Conservation (phyloP, 1,140 invertebrate genomes). For the Platyura marginata region DNA sequence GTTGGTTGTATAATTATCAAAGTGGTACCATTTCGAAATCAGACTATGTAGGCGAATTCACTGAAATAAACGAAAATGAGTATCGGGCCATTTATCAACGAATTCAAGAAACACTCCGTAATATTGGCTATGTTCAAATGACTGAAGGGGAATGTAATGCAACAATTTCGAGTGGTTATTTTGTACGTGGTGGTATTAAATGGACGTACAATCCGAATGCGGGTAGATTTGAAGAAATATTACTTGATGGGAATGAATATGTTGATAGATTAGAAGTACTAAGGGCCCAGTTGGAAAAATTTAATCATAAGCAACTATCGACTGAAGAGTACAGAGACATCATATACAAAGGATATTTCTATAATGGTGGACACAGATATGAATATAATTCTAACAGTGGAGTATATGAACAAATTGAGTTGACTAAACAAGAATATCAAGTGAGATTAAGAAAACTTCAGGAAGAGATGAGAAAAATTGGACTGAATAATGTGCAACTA, state of each 20-base stretch:
- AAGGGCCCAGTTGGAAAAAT: neutral
- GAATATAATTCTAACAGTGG: neutral
- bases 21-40: neutral
- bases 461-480: neutral
- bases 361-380: neutral
- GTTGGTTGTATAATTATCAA: neutral
- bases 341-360: neutral
- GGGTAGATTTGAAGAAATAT: neutral
- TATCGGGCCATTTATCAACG: neutral
- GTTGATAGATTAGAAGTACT: neutral
- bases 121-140: neutral
- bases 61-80: neutral
- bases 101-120: neutral
- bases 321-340: neutral
- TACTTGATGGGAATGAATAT: neutral
- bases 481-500: too few species aligned
- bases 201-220: neutral
- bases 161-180: neutral
- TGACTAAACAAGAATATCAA: neutral
- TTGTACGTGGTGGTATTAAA: neutral
- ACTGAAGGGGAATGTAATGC: neutral
- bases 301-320: neutral
- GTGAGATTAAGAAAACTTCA: neutral
- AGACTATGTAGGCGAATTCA: neutral
- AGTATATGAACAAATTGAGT: neutral